Conservation (phyloP, 2,113 vertebrate species). For the Phyllostomus discolor region DNA sequence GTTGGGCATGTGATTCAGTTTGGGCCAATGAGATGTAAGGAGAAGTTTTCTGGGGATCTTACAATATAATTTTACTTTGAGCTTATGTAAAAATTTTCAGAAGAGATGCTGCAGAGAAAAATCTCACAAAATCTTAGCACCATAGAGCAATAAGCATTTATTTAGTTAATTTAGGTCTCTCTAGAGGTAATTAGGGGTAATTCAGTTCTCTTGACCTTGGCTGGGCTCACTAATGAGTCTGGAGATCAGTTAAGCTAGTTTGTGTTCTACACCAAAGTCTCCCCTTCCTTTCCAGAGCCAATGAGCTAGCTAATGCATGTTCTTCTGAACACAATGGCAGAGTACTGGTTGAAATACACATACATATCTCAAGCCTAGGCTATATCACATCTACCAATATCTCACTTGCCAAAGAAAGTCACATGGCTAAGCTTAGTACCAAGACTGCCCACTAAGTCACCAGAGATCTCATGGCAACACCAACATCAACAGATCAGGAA, state of each 20-base stretch:
- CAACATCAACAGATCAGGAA: neutral
- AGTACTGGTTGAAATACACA: neutral
- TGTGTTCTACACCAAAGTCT: neutral
- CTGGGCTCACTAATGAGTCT: neutral
- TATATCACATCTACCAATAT: neutral
- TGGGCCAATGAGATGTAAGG: neutral
- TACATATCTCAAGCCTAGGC: neutral
- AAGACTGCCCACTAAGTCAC: neutral
- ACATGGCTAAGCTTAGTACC: neutral
- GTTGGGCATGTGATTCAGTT: neutral
- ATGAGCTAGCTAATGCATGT: neutral
- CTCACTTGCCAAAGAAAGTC: neutral
- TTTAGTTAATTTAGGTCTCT: neutral
- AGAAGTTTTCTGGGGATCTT: neutral
- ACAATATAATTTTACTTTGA: neutral
- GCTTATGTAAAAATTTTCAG: neutral
- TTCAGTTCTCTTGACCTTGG: neutral
- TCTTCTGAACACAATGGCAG: neutral
- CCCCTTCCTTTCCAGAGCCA: neutral
- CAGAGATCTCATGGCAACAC: neutral
- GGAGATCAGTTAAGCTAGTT: neutral
- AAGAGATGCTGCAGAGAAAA: neutral
- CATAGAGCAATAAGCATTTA: neutral
- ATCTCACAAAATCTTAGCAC: neutral
- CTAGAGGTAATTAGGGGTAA: neutral